Evolutionary conservation across 2,113 vertebrate species (phyloP).

Genomic region (Romanogobio albipinnatus): DNA sequence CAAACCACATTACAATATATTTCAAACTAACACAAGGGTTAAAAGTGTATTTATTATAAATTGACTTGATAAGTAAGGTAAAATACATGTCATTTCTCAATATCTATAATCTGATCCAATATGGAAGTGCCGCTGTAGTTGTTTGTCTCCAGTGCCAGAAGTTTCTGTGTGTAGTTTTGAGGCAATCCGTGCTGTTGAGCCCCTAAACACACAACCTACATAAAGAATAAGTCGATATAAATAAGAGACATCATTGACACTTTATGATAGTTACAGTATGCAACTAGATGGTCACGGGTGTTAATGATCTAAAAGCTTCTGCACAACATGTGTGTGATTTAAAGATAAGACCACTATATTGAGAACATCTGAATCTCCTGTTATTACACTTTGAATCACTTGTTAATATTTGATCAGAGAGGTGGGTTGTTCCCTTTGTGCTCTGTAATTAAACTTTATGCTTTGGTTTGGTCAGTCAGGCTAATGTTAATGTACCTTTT

Average conservation of each 20-base stretch:
- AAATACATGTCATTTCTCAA: slow-evolving; percentile 25
- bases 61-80: background rate
- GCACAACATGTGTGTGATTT: no score
- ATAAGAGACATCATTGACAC: background rate
- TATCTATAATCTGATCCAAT: slow-evolving; percentile 64
- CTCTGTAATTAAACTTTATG: background rate
- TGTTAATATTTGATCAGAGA: background rate
- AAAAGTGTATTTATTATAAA: background rate
- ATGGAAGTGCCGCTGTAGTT: slow-evolving; percentile 78
- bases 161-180: slow-evolving; percentile 79
- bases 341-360: background rate
- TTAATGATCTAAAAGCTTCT: no score
- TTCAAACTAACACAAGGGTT: background rate
- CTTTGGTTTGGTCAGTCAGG: background rate
- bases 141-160: slow-evolving; percentile 85
- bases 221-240: background rate
- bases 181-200: slow-evolving; percentile 88
- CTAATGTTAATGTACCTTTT: slow-evolving; percentile 75
- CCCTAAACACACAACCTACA: slow-evolving; percentile 87
- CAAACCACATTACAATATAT: background rate
- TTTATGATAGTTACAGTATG: background rate
- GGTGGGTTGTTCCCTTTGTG: background rate
- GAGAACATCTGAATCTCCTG: background rate
- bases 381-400: background rate
- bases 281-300: no score